These are phyloP conservation scores for Mastomys natalensis DNA, from an alignment of 2,113 vertebrate species.

Conservation along the genomic window DNA sequence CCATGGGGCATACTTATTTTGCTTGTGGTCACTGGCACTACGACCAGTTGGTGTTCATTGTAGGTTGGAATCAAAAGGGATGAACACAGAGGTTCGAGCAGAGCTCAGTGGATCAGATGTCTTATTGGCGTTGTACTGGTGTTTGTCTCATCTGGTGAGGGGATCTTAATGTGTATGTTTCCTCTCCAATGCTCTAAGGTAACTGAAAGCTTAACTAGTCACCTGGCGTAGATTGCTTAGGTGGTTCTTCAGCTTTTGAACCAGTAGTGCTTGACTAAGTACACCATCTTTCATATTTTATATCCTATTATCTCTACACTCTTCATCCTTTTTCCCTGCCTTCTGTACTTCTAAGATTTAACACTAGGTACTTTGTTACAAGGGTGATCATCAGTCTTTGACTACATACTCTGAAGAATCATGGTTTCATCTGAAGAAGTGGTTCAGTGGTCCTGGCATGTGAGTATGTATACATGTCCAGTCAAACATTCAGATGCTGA, in stretches of 20 bases:
- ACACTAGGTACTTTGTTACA: neutral
- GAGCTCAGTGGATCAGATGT: neutral
- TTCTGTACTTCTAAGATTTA: slow-evolving; percentile 31
- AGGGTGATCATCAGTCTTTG: neutral
- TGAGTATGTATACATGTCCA: neutral
- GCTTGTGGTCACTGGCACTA: neutral
- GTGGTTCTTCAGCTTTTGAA: neutral
- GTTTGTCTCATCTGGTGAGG: slow-evolving; percentile 9
- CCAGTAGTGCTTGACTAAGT: neutral
- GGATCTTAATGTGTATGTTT: slow-evolving; percentile 12
- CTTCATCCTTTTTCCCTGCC: neutral
- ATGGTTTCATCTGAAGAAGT: neutral
- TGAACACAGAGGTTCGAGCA: neutral
- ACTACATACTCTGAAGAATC: neutral
- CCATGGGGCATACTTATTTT: neutral
- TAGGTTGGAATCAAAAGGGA: neutral
- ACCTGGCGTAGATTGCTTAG: slow-evolving; percentile 26
- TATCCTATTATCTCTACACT: neutral
- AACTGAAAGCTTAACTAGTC: slow-evolving; percentile 19
- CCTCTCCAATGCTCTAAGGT: neutral
- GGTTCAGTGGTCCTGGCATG: neutral
- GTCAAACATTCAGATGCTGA: neutral
- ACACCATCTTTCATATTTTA: neutral
- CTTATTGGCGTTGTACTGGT: neutral
- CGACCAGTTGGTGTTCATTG: neutral